Evolutionary conservation across 1,140 invertebrate genomes (phyloP), one percentile per base, ranked within the genome.

Genomic region (Heterodera schachtii): DNA sequence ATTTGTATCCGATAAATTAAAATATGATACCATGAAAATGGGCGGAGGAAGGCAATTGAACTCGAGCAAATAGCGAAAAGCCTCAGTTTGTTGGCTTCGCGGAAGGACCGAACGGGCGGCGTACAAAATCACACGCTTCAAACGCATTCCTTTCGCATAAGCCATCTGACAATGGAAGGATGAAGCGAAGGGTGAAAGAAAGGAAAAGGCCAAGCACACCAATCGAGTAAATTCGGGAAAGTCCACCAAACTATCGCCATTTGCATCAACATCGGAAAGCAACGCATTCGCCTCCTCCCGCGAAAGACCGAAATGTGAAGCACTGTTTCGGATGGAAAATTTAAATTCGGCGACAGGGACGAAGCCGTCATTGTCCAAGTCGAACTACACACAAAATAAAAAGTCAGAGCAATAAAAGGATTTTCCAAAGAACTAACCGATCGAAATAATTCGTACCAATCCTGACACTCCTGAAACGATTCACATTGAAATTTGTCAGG

Each of bases 1-100:
- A 69, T 69, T 13, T 52, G 46, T 31, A 19, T 11, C 31, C 16
- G 13, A 21, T 43, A 78, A 21, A 16, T 21, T 21, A 8, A 49
- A 19, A 69, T 7, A 66, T 49, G 0, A 31, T 31, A 44, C 77
- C 64, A 87, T 79, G 52, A 86, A 86, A 19, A 86, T 31, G 8
- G 85, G 85, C 21, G 85, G 85, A 21, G 85, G 85, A 57, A 85
- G 66, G 67, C 85, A 87, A 47, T 87, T 87, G 75, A 87, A 86
- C 57, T 86, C 85, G 13, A 83, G 79, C 9, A 86, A 74, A 80
- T 86, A 86, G 13, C 86, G 73, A 13, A 73, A 44, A 41, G 41
- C 31, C 71, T 87, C 80, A 11, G 74, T 74, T 73, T 86, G 85
- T 67, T 79, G 69, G 9, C 43, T 43, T 64, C 78, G 80, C 9